Evolutionary conservation across 2,888 invertebrate genomes (phyloP).

Genomic region (Ypsolopha sequella): DNA sequence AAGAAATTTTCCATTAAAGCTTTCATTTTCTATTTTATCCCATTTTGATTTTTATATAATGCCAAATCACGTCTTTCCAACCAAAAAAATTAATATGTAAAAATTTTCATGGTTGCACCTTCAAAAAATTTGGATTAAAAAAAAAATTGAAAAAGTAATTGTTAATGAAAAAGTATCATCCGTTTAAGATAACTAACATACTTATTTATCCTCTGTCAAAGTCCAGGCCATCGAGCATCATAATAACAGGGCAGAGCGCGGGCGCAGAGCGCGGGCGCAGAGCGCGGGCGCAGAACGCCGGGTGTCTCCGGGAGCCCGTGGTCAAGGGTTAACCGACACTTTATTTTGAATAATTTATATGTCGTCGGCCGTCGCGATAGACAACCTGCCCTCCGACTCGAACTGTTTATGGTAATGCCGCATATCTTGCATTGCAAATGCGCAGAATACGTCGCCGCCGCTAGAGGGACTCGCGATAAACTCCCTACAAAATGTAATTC

Average conservation of each 20-base stretch:
- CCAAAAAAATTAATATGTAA: no score
- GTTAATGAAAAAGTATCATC: no score
- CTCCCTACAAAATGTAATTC: conserved; percentile 16
- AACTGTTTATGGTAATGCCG: conserved; percentile 68
- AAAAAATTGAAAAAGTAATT: no score
- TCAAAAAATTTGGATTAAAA: no score
- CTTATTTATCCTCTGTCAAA: neutral
- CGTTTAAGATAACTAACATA: no score
- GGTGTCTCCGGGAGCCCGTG: conserved; percentile 28
- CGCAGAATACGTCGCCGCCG: conserved; percentile 62
- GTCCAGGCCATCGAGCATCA: neutral
- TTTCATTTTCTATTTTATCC: no score
- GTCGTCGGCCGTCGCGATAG: conserved; percentile 65
- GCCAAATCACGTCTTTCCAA: no score
- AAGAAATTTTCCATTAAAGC: no score
- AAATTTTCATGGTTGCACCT: no score
- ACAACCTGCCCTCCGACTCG: conserved; percentile 65
- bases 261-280: neutral
- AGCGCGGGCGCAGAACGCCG: neutral
- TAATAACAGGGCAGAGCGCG: neutral
- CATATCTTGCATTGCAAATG: conserved; percentile 70
- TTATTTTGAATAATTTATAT: conserved; percentile 72
- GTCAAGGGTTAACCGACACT: conserved; percentile 69
- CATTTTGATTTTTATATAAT: no score
- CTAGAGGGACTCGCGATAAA: conserved; percentile 47